These are phyloP conservation scores for Furnarius figulus DNA, from an alignment of 2,113 vertebrate species.

Conservation along the genomic window DNA sequence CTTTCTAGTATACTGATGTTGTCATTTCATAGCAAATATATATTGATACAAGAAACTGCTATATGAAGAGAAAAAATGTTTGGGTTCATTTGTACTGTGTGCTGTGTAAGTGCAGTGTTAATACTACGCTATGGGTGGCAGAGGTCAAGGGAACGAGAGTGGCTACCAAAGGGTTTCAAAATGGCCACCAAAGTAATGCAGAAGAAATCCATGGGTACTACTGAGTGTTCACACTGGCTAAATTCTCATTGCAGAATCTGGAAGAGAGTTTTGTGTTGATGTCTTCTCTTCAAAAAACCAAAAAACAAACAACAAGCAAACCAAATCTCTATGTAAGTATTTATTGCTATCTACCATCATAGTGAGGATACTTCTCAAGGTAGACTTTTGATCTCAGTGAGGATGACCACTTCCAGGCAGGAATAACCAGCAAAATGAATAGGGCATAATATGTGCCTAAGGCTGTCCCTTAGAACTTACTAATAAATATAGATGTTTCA, in stretches of 20 bases:
- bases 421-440: not conserved
- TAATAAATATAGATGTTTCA: not conserved
- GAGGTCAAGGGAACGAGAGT: not conserved
- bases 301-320: too few relatives aligned
- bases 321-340: not conserved
- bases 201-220: not conserved
- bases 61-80: not conserved
- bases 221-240: not conserved
- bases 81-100: not conserved
- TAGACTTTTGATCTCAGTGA: conserved; percentile 6
- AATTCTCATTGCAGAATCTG: not conserved
- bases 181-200: rapidly evolving
- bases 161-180: not conserved
- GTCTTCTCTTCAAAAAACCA: too few relatives aligned
- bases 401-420: not conserved
- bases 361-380: not conserved
- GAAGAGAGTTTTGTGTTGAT: not conserved
- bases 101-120: too few relatives aligned
- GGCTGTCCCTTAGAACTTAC: not conserved
- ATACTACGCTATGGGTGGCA: rapidly evolving
- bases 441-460: not conserved
- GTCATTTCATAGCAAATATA: not conserved
- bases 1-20: not conserved
- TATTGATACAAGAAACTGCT: not conserved
- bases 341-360: not conserved